Conservation (phyloP, 2,113 vertebrate species). For the Malurus alboscapulatus region DNA sequence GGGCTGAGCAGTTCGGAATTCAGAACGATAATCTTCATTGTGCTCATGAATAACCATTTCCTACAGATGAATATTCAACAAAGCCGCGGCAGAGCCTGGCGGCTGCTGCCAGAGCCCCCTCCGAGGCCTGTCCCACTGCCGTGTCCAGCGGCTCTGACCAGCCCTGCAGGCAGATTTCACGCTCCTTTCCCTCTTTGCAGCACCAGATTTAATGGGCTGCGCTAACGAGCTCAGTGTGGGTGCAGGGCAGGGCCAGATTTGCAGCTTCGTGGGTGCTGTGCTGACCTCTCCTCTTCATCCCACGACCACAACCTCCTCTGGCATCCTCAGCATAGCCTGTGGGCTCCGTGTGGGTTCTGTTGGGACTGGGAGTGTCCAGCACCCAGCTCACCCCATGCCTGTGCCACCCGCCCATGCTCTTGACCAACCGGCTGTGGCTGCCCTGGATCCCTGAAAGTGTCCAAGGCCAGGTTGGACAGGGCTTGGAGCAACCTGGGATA, state of each 20-base stretch:
- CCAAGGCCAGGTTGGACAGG: not conserved
- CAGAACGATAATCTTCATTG: not conserved
- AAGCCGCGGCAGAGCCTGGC: not conserved
- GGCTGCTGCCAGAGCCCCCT: not conserved
- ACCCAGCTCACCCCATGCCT: fast-evolving
- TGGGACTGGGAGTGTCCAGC: not conserved
- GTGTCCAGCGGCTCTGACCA: not conserved
- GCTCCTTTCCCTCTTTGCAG: not conserved
- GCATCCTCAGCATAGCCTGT: no score
- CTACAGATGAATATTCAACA: not conserved
- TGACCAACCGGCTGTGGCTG: not conserved
- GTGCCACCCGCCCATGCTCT: fast-evolving
- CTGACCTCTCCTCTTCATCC: not conserved
- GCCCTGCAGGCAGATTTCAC: not conserved
- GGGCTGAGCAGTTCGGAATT: not conserved
- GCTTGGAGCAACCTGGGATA: fast-evolving
- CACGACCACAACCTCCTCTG: fast-evolving
- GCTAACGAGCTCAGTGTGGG: fast-evolving
- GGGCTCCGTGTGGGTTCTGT: fast-evolving
- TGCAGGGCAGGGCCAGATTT: not conserved
- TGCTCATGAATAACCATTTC: constrained; percentile 54
- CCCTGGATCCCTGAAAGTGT: not conserved
- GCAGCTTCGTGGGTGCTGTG: not conserved
- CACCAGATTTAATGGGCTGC: not conserved
- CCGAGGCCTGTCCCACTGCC: not conserved